Percentiles rank a stretch among this genome's conserved stretches.
Evolutionary conservation across 2,797 vertebrate species (phyloP).

Genomic region (Gambelia wislizenii): DNA sequence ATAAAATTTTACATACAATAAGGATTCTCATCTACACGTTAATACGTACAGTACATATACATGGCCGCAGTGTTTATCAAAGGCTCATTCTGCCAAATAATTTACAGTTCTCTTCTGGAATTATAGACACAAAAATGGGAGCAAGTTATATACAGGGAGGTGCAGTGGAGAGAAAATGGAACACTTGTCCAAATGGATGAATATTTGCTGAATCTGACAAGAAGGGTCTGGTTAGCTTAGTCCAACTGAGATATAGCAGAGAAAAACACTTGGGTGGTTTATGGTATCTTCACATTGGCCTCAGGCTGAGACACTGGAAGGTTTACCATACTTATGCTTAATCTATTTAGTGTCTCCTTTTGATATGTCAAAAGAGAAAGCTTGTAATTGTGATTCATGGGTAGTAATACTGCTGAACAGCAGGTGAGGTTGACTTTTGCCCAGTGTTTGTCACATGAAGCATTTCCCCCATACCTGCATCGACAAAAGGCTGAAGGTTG

Average conservation of each 20-base stretch:
- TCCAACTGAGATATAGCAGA: neutral
- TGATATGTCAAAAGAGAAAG: slow-evolving; percentile 28
- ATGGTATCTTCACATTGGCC: neutral
- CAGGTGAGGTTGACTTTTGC: slow-evolving; percentile 8
- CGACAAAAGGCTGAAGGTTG: slow-evolving; percentile 19
- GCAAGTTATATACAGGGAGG: slow-evolving; percentile 66
- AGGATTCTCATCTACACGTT: slow-evolving; percentile 79
- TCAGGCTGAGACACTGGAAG: neutral
- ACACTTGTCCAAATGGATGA: slow-evolving; percentile 33
- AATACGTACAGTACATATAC: slow-evolving; percentile 80
- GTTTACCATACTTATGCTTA: slow-evolving; percentile 6
- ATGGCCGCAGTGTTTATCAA: slow-evolving; percentile 73
- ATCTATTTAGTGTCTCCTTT: neutral
- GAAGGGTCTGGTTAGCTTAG: slow-evolving; percentile 12
- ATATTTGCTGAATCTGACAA: slow-evolving; percentile 23
- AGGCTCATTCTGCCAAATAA: slow-evolving; percentile 67
- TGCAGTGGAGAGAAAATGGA: slow-evolving; percentile 54
- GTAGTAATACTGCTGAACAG: slow-evolving; percentile 47
- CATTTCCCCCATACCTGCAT: neutral
- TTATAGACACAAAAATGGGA: slow-evolving; percentile 67
- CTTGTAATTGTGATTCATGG: slow-evolving; percentile 40
- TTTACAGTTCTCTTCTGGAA: slow-evolving; percentile 69
- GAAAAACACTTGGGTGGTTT: neutral
- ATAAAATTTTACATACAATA: slow-evolving; percentile 85
- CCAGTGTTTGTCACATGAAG: neutral